Base-by-base conservation (phyloP, 2,113 vertebrate genomes). In the Ardeotis arabs region DNA sequence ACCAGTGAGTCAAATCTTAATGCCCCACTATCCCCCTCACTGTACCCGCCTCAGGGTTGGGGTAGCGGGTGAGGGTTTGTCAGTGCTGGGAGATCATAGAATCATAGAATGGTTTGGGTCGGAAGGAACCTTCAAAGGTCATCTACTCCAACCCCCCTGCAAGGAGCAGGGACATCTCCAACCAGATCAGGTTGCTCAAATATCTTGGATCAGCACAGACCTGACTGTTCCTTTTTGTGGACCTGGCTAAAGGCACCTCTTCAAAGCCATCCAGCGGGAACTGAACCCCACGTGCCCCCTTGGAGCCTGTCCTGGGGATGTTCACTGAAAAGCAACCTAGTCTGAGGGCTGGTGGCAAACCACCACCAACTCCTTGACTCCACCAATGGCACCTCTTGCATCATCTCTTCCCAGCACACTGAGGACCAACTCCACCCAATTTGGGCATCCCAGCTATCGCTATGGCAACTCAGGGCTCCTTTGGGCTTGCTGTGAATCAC, bases 21-120 rank as follows among this genome's bases (percentile, higher is more conserved):
- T 7, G 28, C 21, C 53, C 23, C 4, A 0, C 25, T n/a, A 7
- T 8, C 5, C 7, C 28, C n/a, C 55, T 52, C 17, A 6, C 0
- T 27, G 64, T 25, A 29, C 53, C 72, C 50, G 25, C 1, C 29
- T 44, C 49, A 31, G 17, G 11, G 14, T 59, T 56, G 24, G 55
- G 73, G 50, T 41, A 39, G 28, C 2, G n/a, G 17, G 28, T 13
- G 49, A 59, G 19, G 58, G 31, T 17, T 33, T 69, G 49, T 47
- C 58, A 9, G 74, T 4, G 41, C 2, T 2, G 21, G 64, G 64
- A 41, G 73, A 10, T 41, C 41, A 41, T 41, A 15, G 41, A 41
- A 41, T 41, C 41, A 41, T 6, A 41, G 41, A 15, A 41, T 11
- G 41, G 41, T 41, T 41, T 41, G 41, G 41, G 41, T 41, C 11